These are phyloP conservation scores for Bombylius discolor DNA, from an alignment of 2,888 invertebrate species.

Conservation along the genomic window DNA sequence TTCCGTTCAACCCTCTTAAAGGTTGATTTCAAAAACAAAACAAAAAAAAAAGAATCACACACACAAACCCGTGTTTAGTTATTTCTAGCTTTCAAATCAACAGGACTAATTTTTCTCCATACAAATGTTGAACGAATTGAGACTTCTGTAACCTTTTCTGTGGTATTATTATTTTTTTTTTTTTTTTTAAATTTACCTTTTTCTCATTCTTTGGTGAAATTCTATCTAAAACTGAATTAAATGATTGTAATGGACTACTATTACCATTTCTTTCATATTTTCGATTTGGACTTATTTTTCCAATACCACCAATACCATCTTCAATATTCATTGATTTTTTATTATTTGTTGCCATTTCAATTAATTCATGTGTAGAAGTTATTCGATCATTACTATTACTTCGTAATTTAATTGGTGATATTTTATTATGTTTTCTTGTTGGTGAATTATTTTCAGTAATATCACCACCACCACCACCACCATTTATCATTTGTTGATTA, in stretches of 20 bases:
- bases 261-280: conserved; percentile 33
- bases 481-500: conserved; percentile 17
- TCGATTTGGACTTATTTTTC: conserved; percentile 32
- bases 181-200: too few relatives aligned
- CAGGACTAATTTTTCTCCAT: too few relatives aligned
- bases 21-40: too few relatives aligned
- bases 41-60: too few relatives aligned
- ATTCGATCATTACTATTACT: conserved; percentile 15
- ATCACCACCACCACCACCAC: conserved; percentile 13
- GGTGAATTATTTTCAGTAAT: conserved; percentile 20
- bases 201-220: conserved; percentile 59
- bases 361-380: conserved; percentile 29
- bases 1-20: too few relatives aligned
- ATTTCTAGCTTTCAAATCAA: too few relatives aligned
- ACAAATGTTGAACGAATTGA: too few relatives aligned
- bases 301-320: conserved; percentile 10
- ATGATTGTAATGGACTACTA: conserved; percentile 48
- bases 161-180: too few relatives aligned
- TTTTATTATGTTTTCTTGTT: conserved; percentile 1
- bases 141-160: too few relatives aligned
- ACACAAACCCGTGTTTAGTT: too few relatives aligned
- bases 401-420: conserved; percentile 23
- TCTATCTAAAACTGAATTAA: conserved; percentile 53
- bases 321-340: conserved; percentile 33
- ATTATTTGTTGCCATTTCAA: background rate